Evolutionary conservation across 2,797 vertebrate species (phyloP).

Genomic region (Okamejei kenojei): DNA sequence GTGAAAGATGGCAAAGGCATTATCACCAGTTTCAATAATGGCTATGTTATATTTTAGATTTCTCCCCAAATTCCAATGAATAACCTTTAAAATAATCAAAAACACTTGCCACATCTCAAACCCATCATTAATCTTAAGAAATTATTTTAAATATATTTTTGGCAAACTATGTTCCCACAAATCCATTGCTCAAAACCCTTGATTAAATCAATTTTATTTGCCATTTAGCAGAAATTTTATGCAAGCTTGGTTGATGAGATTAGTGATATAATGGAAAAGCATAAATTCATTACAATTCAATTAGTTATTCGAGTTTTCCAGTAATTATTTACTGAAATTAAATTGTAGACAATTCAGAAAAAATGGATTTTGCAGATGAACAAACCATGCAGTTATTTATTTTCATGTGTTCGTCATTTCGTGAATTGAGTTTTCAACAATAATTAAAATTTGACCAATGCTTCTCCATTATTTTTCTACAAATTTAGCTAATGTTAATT

Average conservation of each 20-base stretch:
- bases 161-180: constrained; percentile 47
- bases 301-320: neutral
- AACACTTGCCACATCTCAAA: neutral
- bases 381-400: neutral
- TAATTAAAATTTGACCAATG: constrained; percentile 48
- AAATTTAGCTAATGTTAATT: constrained; percentile 59
- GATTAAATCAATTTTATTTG: constrained; percentile 49
- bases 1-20: neutral
- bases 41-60: neutral
- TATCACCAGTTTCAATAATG: neutral
- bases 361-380: neutral
- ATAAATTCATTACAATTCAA: constrained; percentile 40
- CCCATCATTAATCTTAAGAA: neutral
- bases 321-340: constrained; percentile 1
- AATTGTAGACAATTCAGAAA: neutral
- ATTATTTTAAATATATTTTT: neutral
- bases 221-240: constrained; percentile 52
- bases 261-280: constrained; percentile 65
- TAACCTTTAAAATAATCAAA: neutral
- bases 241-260: constrained; percentile 49
- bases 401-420: neutral
- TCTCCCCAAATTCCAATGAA: neutral
- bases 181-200: constrained; percentile 61
- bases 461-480: constrained; percentile 66
- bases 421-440: neutral